These are phyloP conservation scores for Cotesia glomerata DNA, from an alignment of 1,140 invertebrate species.

Conservation along the genomic window DNA sequence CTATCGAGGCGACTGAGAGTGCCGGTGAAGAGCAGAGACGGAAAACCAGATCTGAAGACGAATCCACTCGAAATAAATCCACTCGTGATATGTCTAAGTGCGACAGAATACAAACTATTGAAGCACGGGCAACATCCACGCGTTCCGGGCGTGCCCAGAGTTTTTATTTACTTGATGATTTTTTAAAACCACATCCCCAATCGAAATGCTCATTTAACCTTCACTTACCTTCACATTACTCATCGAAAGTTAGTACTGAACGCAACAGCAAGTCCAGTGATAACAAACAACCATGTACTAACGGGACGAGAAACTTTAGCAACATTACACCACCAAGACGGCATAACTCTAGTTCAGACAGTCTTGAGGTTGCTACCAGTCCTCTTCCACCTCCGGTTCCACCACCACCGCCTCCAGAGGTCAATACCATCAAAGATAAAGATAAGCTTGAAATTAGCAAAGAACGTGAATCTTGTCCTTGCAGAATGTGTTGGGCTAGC, in stretches of 20 bases:
- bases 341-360: slow-evolving; percentile 61
- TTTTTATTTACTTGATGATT: slow-evolving; percentile 65
- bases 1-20: slow-evolving; percentile 25
- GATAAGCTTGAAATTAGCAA: slow-evolving; percentile 31
- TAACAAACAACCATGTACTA: slow-evolving; percentile 18
- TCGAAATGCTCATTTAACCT: slow-evolving; percentile 51
- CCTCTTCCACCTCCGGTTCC: slow-evolving; percentile 61
- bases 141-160: slow-evolving; percentile 60
- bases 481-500: slow-evolving; percentile 58
- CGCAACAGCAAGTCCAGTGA: slow-evolving; percentile 42
- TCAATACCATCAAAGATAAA: slow-evolving; percentile 40
- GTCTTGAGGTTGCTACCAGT: slow-evolving; percentile 60
- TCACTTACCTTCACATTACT: slow-evolving; percentile 44
- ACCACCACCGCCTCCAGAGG: slow-evolving; percentile 55
- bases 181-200: slow-evolving; percentile 59
- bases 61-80: slow-evolving; percentile 8
- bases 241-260: slow-evolving; percentile 26
- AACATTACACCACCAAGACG: slow-evolving; percentile 60
- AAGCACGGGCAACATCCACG: slow-evolving; percentile 40
- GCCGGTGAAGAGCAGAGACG: slow-evolving; percentile 21
- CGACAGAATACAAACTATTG: slow-evolving; percentile 27
- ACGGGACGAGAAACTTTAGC: slow-evolving; percentile 41
- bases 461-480: slow-evolving; percentile 43
- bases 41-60: slow-evolving; percentile 20
- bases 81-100: slow-evolving; percentile 27